Base-by-base conservation (phyloP, 1,140 invertebrate species). In the Camponotus floridanus region DNA sequence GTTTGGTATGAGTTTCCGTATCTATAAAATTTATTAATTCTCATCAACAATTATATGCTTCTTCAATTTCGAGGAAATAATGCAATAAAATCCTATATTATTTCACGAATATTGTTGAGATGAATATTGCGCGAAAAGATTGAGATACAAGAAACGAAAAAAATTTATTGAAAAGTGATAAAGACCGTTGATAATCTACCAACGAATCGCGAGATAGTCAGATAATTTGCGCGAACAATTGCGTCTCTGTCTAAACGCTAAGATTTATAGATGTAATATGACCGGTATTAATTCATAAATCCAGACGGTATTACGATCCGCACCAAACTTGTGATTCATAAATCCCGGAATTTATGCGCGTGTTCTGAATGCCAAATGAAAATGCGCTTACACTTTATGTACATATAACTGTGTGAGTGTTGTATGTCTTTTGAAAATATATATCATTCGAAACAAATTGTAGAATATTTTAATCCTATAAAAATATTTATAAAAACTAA, bases 211-310 rank as follows among this genome's bases (percentile, higher is more conserved):
- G 87, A 78, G 18, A 18, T 65, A 13, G 26, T 42, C 11, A 31
- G 65, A 79, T 89, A 89, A 90, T 90, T 65, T 33, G 48, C 48
- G 42, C 59, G 36, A 62, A 90, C 88, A 68, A 87, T 80, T 89
- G 85, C 62, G 68, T 89, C 85, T 79, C 85, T 79, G 84, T 55
- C 76, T 70, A 76, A 90, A 89, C 26, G 79, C 9, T 13, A 67
- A 87, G 88, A 89, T 87, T 90, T 90, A 90, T 89, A 68, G n/a
- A n/a, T 89, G 79, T 88, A 89, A 87, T 89, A 87, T 87, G 88
- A 89, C 68, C 88, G 61, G 85, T 85, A 89, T 89, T 87, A 90
- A 90, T 90, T 90, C 88, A 89, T 87, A 89, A 89, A 90, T 89
- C 74, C 74, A 76, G 36, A 76, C 65, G 67, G 79, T 80, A 90